Conservation (phyloP, 2,113 vertebrate species). For the Bufo bufo region DNA sequence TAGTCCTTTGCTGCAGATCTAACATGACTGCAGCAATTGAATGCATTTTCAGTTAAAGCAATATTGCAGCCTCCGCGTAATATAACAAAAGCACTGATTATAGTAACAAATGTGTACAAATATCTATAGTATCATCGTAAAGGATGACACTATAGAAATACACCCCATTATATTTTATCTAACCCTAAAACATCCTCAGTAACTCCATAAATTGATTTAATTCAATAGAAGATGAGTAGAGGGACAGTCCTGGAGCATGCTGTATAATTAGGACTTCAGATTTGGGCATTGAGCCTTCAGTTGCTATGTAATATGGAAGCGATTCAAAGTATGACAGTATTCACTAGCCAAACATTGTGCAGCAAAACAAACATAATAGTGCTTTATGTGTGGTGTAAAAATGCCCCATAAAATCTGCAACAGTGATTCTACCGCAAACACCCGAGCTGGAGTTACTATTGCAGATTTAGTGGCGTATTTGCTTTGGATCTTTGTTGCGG, state of each 20-base stretch:
- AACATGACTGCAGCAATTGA: background rate
- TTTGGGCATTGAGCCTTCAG: background rate
- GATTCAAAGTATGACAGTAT: conserved; percentile 21
- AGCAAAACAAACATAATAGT: conserved; percentile 6
- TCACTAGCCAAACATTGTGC: conserved; percentile 14
- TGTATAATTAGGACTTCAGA: background rate
- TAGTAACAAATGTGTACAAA: background rate
- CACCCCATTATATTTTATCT: background rate
- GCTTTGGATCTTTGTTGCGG: too few species aligned
- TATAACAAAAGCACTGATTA: background rate
- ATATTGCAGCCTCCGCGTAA: too few species aligned
- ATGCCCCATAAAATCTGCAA: too few species aligned
- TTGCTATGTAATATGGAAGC: conserved; percentile 19
- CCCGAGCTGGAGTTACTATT: too few species aligned
- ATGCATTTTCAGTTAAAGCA: background rate
- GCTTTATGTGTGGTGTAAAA: too few species aligned
- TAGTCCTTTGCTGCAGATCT: background rate
- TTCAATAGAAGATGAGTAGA: background rate
- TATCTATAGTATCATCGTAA: too few species aligned
- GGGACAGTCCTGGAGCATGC: background rate
- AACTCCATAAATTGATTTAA: background rate
- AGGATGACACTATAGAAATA: too few species aligned
- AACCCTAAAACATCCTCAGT: background rate
- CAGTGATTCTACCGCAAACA: too few species aligned
- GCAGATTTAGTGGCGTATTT: too few species aligned